phyloP scores from a whole-genome alignment of 1,140 invertebrate species.

The Choristoneura fumiferana region DNA sequence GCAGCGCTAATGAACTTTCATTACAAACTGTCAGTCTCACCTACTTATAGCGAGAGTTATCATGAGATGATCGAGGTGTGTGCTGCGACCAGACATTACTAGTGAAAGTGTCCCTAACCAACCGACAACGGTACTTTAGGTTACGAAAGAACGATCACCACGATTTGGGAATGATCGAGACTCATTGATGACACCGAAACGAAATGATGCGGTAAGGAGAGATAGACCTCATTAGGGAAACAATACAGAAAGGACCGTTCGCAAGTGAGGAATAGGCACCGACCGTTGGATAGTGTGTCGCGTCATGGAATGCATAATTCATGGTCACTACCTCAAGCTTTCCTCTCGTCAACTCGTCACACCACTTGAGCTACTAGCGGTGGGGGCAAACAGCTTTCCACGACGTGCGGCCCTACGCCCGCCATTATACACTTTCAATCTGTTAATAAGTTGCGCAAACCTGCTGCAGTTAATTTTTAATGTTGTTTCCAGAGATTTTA shows the following conservation, averaged over 20 bases:
- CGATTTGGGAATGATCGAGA: slow-evolving; percentile 13
- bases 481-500: too few relatives aligned
- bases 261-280: neutral
- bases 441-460: too few relatives aligned
- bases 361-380: slow-evolving; percentile 32
- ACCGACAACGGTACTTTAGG: slow-evolving; percentile 38
- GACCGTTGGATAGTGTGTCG: slow-evolving; percentile 11
- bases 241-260: slow-evolving; percentile 1
- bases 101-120: slow-evolving; percentile 62
- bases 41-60: slow-evolving; percentile 14
- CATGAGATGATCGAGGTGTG: slow-evolving; percentile 29
- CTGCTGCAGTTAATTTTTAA: too few relatives aligned
- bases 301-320: slow-evolving; percentile 23
- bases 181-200: neutral
- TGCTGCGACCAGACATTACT: slow-evolving; percentile 24
- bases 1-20: neutral
- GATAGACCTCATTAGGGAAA: slow-evolving; percentile 1
- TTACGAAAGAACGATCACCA: neutral
- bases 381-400: slow-evolving; percentile 48
- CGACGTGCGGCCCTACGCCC: slow-evolving; percentile 26
- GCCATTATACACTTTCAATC: slow-evolving; percentile 8
- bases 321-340: slow-evolving; percentile 34
- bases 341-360: slow-evolving; percentile 30
- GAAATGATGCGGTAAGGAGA: too few relatives aligned
- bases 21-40: slow-evolving; percentile 6